Conservation (phyloP, 2,888 invertebrate genomes). For the Andrena bucephala region DNA sequence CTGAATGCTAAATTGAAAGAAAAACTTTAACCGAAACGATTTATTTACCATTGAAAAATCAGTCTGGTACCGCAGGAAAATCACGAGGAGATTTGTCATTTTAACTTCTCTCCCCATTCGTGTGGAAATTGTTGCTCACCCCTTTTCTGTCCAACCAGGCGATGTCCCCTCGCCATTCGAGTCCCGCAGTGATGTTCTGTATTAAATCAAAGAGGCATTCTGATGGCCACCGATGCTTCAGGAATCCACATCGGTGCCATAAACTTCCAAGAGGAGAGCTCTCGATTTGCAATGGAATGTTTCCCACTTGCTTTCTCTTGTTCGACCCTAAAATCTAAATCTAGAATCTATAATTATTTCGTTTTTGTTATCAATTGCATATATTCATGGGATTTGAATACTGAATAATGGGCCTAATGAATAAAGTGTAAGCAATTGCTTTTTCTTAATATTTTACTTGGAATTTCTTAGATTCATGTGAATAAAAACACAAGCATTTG, state of each 20-base stretch:
- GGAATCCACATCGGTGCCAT: conserved; percentile 80
- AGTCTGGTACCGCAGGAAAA: neutral
- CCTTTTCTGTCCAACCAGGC: conserved; percentile 42
- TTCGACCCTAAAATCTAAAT: no score
- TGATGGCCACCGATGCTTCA: conserved; percentile 78
- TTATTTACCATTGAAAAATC: neutral
- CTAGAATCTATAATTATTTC: no score
- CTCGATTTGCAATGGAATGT: conserved; percentile 61
- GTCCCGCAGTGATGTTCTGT: conserved; percentile 78
- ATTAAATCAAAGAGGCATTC: conserved; percentile 82
- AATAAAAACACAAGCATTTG: no score
- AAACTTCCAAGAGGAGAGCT: conserved; percentile 71
- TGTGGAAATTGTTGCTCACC: conserved; percentile 46
- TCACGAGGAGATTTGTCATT: neutral
- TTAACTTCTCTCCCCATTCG: conserved; percentile 3
- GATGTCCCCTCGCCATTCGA: conserved; percentile 59
- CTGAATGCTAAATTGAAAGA: no score
- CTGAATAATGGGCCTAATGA: no score
- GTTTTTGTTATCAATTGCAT: no score
- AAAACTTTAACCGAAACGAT: neutral
- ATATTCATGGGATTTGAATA: no score
- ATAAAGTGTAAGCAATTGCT: no score
- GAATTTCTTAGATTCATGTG: no score
- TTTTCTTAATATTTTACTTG: no score
- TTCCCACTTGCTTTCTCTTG: no score